Conservation (phyloP, 2,888 invertebrate genomes). For the Drosophila sordidapex region DNA sequence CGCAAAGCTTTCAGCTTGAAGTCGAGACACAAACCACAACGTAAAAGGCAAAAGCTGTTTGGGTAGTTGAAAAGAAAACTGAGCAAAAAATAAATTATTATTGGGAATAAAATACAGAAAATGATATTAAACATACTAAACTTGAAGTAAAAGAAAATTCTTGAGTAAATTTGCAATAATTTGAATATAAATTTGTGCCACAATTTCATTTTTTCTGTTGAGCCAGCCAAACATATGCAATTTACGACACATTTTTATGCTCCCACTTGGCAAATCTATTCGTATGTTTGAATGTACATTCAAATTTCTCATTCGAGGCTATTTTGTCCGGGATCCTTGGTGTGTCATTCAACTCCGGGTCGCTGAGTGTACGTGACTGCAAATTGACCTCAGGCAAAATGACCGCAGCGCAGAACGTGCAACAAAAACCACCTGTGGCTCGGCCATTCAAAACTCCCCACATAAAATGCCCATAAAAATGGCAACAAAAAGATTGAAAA, state of each 20-base stretch:
- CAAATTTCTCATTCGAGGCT: slow-evolving; percentile 17
- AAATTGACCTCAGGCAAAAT: slow-evolving; percentile 60
- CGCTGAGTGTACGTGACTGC: slow-evolving; percentile 51
- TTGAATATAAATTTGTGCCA: neutral
- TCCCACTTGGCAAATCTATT: neutral
- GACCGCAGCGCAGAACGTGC: slow-evolving; percentile 33
- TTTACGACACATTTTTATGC: slow-evolving; percentile 28
- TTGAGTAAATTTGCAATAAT: neutral
- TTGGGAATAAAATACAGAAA: neutral
- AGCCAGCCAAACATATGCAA: slow-evolving; percentile 12
- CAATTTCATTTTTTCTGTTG: neutral
- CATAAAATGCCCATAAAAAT: slow-evolving; percentile 35
- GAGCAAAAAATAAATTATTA: neutral
- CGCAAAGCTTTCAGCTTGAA: slow-evolving; percentile 21
- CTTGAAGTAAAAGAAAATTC: neutral
- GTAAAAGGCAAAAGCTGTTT: slow-evolving; percentile 10
- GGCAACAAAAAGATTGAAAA: slow-evolving; percentile 21
- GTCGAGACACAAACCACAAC: slow-evolving; percentile 50
- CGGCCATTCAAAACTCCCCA: slow-evolving; percentile 44
- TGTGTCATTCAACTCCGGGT: slow-evolving; percentile 62
- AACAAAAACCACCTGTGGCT: slow-evolving; percentile 67
- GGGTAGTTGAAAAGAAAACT: neutral
- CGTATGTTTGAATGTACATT: slow-evolving; percentile 9
- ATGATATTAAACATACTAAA: neutral
- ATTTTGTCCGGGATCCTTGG: slow-evolving; percentile 30